These are phyloP conservation scores for Flabesymbios commensalis DNA, from an alignment of 2,888 invertebrate genomes.

Conservation along the genomic window DNA sequence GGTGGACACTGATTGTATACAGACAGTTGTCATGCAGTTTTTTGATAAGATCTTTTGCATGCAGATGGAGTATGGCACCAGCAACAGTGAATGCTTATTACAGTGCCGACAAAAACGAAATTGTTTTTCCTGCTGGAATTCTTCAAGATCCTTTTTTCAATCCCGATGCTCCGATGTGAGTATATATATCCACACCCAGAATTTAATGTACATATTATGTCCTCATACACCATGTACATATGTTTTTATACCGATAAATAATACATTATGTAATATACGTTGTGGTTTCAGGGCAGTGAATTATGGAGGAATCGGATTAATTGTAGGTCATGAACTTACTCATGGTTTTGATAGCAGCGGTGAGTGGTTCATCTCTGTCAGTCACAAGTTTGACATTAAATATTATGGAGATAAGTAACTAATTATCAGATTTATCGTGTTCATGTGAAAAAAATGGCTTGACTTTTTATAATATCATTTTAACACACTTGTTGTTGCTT, in stretches of 20 bases:
- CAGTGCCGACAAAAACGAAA: conserved; percentile 42
- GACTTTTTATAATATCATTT: too few relatives aligned
- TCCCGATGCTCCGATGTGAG: conserved; percentile 47
- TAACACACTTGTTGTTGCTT: too few relatives aligned
- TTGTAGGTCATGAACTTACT: conserved; percentile 56
- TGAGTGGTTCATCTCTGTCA: conserved; percentile 23
- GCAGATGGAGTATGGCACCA: conserved; percentile 53
- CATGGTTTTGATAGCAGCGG: conserved; percentile 57
- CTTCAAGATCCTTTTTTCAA: conserved; percentile 51
- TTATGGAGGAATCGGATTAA: conserved; percentile 58
- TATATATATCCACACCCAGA: too few relatives aligned
- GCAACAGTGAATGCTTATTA: conserved; percentile 54
- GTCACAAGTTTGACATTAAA: too few relatives aligned
- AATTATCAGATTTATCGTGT: too few relatives aligned
- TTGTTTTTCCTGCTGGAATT: conserved; percentile 55
- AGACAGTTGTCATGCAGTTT: background rate
- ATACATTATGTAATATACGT: too few relatives aligned
- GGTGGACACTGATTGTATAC: too few relatives aligned
- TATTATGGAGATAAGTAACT: too few relatives aligned
- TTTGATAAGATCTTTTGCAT: background rate
- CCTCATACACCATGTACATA: too few relatives aligned
- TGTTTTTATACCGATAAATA: too few relatives aligned
- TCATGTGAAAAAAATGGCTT: too few relatives aligned
- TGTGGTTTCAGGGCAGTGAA: conserved; percentile 46
- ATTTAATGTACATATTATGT: too few relatives aligned